phyloP scores from a whole-genome alignment of 2,797 vertebrate genomes.

The Capromys pilorides region DNA sequence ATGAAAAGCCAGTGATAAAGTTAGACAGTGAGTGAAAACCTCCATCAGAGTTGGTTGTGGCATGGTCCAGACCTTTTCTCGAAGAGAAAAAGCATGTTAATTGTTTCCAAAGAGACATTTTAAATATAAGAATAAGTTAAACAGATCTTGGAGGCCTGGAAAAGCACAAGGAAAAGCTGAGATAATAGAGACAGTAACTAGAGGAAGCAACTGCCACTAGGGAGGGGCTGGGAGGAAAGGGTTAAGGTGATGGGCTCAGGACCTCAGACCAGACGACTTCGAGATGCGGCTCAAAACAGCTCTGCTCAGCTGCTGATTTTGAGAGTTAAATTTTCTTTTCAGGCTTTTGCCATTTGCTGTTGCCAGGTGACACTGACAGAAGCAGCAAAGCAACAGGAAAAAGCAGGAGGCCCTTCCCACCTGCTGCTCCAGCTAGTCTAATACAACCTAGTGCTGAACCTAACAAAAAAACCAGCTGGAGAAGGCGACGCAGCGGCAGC shows the following conservation, averaged over 20 bases:
- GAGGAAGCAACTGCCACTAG: neutral
- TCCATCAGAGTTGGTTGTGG: neutral
- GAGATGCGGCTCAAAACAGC: neutral
- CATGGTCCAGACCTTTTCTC: neutral
- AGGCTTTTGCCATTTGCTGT: slow-evolving; percentile 7
- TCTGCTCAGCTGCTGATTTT: neutral
- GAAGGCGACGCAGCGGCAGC: neutral
- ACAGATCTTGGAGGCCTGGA: slow-evolving; percentile 4
- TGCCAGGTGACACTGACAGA: slow-evolving; percentile 52
- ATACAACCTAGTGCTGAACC: neutral
- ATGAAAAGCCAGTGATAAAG: neutral
- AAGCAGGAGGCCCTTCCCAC: neutral
- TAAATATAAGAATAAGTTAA: slow-evolving; percentile 10
- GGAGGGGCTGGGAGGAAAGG: neutral
- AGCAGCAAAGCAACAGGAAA: neutral
- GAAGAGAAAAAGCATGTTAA: slow-evolving; percentile 21
- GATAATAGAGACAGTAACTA: neutral
- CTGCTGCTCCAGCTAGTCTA: neutral
- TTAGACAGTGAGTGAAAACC: neutral
- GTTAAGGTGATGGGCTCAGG: neutral
- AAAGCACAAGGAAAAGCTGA: slow-evolving; percentile 24
- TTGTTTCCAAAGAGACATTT: neutral
- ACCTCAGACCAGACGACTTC: neutral
- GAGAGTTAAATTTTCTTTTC: neutral
- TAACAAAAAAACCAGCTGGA: neutral